Conservation (phyloP, 2,888 invertebrate species). For the Baronia brevicornis region DNA sequence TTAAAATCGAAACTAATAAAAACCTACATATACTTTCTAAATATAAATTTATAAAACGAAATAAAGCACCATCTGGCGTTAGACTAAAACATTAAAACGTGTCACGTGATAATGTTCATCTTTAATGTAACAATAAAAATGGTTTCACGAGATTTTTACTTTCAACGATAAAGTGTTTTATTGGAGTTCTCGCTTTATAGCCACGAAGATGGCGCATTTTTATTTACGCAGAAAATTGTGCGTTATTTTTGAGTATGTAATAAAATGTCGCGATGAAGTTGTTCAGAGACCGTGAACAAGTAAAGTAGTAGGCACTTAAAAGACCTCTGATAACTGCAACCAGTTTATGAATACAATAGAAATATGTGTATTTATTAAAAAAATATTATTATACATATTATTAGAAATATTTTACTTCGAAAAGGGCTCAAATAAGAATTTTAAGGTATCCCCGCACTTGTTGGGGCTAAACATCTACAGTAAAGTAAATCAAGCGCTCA, state of each 20-base stretch:
- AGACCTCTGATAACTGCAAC: background rate
- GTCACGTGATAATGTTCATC: slow-evolving; percentile 20
- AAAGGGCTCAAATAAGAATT: too few relatives aligned
- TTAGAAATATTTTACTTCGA: too few relatives aligned
- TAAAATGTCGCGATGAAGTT: slow-evolving; percentile 2
- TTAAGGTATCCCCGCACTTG: too few relatives aligned
- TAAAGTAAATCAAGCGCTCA: too few relatives aligned
- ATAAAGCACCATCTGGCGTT: slow-evolving; percentile 21
- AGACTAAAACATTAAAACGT: slow-evolving; percentile 18
- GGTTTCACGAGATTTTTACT: slow-evolving; percentile 42
- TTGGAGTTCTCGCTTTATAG: slow-evolving; percentile 44
- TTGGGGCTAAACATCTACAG: too few relatives aligned
- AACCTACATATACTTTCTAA: too few relatives aligned
- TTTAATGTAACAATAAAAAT: slow-evolving; percentile 34
- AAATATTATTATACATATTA: too few relatives aligned
- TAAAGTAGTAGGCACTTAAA: slow-evolving; percentile 2
- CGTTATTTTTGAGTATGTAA: slow-evolving; percentile 6
- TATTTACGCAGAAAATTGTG: slow-evolving; percentile 23
- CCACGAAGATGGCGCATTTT: slow-evolving; percentile 35
- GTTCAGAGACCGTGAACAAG: background rate
- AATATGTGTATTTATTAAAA: too few relatives aligned
- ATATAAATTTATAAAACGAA: slow-evolving; percentile 5
- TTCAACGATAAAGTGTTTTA: slow-evolving; percentile 60
- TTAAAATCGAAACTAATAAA: too few relatives aligned
- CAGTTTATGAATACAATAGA: too few relatives aligned